These are phyloP conservation scores for Sigmodon hispidus DNA, from an alignment of 2,113 vertebrate genomes.

Conservation along the genomic window DNA sequence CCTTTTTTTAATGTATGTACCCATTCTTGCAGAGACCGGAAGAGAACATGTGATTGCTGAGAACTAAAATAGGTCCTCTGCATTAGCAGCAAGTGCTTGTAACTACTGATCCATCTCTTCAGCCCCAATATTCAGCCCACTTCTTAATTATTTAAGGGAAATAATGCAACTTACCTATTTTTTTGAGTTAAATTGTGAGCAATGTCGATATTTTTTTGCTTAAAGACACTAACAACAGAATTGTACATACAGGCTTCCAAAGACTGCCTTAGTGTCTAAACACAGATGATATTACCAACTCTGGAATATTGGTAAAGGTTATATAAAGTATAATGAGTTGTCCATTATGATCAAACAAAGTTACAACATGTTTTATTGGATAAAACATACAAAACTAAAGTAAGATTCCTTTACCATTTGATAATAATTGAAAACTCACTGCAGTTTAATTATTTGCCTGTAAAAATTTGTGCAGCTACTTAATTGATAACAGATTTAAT, in stretches of 20 bases:
- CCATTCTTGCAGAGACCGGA: neutral
- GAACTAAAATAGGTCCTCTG: neutral
- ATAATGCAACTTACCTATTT: neutral
- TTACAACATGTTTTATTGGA: neutral
- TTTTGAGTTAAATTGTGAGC: neutral
- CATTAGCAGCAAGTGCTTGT: neutral
- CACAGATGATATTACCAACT: neutral
- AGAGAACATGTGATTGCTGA: neutral
- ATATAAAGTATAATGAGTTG: neutral
- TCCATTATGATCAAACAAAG: neutral
- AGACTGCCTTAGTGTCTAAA: neutral
- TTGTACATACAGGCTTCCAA: neutral
- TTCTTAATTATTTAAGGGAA: neutral
- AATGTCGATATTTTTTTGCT: neutral
- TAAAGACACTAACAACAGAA: neutral
- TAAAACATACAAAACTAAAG: neutral
- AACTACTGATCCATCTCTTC: neutral
- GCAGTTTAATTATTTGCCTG: neutral
- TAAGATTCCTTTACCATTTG: neutral
- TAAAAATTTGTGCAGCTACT: neutral
- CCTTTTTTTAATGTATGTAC: too few species aligned
- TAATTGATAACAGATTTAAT: conserved; percentile 5
- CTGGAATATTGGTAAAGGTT: neutral
- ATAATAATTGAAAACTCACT: neutral
- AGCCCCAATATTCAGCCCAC: neutral